A percentile compares a stretch with the other conserved stretches of the same genome.
phyloP scores from a whole-genome alignment of 92 coral and sea anemone genomes.

The Muricea muricata region DNA sequence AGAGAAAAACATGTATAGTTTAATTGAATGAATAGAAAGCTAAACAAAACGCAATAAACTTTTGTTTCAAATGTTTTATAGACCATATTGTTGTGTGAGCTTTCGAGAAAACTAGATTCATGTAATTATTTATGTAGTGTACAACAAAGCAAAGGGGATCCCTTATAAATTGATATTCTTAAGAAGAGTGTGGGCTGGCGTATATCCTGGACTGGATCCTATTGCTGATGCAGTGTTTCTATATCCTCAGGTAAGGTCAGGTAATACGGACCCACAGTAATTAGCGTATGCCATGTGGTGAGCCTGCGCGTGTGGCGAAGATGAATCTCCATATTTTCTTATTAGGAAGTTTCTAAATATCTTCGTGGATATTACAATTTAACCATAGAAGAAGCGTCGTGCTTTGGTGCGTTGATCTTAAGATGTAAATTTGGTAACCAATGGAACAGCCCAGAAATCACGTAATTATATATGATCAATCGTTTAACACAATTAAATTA shows the following conservation, averaged over 20 bases:
- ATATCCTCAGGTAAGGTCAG: conserved; percentile 41
- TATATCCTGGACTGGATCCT: conserved; percentile 21
- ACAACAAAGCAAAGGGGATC: conserved; percentile 42
- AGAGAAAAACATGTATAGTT: no score
- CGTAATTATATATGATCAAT: no score
- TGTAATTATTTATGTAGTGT: background rate
- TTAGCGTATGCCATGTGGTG: no score
- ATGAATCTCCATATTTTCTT: no score
- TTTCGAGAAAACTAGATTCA: background rate
- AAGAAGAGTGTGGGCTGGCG: conserved; percentile 11
- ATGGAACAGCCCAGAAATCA: conserved; percentile 32
- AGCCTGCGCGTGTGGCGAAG: no score
- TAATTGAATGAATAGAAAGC: no score
- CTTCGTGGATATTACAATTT: conserved; percentile 36
- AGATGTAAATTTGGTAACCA: conserved; percentile 25
- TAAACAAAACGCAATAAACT: no score
- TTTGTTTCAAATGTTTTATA: no score
- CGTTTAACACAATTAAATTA: no score
- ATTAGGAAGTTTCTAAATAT: conserved; percentile 35
- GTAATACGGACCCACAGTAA: no score
- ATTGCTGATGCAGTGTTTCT: conserved; percentile 36
- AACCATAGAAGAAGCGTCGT: conserved; percentile 35
- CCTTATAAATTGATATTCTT: conserved; percentile 28
- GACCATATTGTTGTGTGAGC: no score
- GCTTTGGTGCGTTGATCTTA: conserved; percentile 28